These are phyloP conservation scores for Columba livia DNA, from an alignment of 2,113 vertebrate genomes.

Conservation along the genomic window DNA sequence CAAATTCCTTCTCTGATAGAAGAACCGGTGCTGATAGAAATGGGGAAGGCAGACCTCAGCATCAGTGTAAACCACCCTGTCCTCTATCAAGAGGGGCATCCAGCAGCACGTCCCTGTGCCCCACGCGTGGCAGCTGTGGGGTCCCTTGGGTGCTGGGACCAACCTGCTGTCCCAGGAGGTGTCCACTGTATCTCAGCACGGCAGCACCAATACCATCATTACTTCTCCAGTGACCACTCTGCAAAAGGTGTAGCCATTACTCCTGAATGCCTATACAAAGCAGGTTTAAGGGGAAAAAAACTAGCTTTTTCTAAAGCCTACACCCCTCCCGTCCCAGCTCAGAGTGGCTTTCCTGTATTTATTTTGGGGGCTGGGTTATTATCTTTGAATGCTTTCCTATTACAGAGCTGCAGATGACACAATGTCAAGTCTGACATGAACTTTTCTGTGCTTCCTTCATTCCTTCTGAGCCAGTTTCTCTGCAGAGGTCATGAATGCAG, in stretches of 20 bases:
- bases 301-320: not conserved
- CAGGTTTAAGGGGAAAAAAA: too few relatives aligned
- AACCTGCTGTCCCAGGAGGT: not conserved
- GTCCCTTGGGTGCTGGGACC: not conserved
- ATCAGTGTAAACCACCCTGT: not conserved
- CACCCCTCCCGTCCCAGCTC: not conserved
- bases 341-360: not conserved
- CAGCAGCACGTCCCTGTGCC: accelerated
- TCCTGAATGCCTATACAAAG: not conserved
- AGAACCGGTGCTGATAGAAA: not conserved
- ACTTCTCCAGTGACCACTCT: not conserved
- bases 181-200: not conserved
- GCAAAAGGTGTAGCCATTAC: not conserved
- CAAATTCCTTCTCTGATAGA: not conserved
- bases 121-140: accelerated
- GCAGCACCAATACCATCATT: not conserved
- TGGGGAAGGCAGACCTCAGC: accelerated
- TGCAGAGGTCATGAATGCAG: not conserved
- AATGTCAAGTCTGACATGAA: not conserved
- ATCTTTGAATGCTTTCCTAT: not conserved
- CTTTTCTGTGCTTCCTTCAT: not conserved
- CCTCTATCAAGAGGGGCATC: not conserved
- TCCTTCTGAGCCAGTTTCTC: not conserved
- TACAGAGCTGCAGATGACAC: not conserved
- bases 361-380: not conserved